Conservation (phyloP, 2,888 invertebrate species). For the Hypomecis atomaria region DNA sequence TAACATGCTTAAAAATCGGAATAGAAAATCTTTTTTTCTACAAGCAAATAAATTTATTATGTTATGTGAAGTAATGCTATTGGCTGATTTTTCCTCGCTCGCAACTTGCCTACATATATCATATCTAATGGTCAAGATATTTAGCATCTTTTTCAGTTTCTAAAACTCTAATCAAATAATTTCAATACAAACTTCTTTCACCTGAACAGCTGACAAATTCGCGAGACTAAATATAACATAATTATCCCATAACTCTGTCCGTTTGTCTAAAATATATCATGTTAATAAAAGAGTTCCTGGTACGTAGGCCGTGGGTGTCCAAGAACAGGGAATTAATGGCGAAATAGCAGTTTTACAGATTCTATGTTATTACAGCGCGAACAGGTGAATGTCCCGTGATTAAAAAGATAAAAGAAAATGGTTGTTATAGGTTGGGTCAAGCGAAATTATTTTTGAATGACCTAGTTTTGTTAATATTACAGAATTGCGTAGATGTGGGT, state of each 20-base stretch:
- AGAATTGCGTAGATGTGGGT: too few species aligned
- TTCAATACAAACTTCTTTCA: constrained; percentile 14
- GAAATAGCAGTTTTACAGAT: constrained; percentile 15
- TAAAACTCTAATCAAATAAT: not conserved
- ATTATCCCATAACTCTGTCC: constrained; percentile 29
- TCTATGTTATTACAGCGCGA: constrained; percentile 10
- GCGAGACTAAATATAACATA: constrained; percentile 24
- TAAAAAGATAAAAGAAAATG: not conserved
- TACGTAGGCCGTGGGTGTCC: constrained; percentile 21
- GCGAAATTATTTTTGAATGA: too few species aligned
- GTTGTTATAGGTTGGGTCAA: too few species aligned
- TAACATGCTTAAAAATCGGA: too few species aligned
- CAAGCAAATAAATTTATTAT: too few species aligned
- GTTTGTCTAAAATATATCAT: constrained; percentile 31
- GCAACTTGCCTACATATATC: too few species aligned
- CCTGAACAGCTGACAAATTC: constrained; percentile 23
- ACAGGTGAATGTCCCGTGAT: constrained; percentile 15
- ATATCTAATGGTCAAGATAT: too few species aligned
- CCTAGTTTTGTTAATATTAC: too few species aligned
- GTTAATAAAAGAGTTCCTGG: constrained; percentile 28
- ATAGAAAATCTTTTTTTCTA: too few species aligned
- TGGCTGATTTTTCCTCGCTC: too few species aligned
- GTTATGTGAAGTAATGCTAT: too few species aligned
- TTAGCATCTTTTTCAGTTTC: too few species aligned
- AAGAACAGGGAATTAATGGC: constrained; percentile 12